These are phyloP conservation scores for Choloepus didactylus DNA, from an alignment of 2,797 vertebrate species.

Conservation along the genomic window DNA sequence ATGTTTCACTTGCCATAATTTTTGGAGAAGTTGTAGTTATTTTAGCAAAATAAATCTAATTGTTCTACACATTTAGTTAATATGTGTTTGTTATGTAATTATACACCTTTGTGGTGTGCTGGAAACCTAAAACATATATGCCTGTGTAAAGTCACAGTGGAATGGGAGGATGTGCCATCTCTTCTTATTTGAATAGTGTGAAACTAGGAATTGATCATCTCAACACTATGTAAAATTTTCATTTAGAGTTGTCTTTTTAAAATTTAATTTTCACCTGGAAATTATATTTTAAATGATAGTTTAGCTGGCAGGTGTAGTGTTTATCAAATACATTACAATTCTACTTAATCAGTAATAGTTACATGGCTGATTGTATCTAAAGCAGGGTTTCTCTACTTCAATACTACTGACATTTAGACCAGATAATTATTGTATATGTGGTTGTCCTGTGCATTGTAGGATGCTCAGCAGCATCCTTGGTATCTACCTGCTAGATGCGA, in stretches of 20 bases:
- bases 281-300: constrained; percentile 3
- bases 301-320: background rate
- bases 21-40: background rate
- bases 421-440: background rate
- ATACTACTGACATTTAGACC: background rate
- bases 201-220: background rate
- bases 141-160: background rate
- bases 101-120: background rate
- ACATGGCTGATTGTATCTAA: background rate
- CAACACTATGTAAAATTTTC: background rate
- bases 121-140: background rate
- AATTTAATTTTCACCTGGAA: constrained; percentile 2
- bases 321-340: background rate
- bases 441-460: too few relatives aligned
- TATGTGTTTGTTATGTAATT: background rate
- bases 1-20: background rate
- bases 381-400: background rate
- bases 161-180: background rate
- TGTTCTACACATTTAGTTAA: background rate
- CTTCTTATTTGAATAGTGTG: background rate
- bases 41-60: constrained; percentile 12
- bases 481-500: background rate
- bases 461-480: background rate
- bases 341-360: background rate
- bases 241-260: constrained; percentile 20